phyloP scores from a whole-genome alignment of 2,888 invertebrate species.

The Nemotelus nigrinus region DNA sequence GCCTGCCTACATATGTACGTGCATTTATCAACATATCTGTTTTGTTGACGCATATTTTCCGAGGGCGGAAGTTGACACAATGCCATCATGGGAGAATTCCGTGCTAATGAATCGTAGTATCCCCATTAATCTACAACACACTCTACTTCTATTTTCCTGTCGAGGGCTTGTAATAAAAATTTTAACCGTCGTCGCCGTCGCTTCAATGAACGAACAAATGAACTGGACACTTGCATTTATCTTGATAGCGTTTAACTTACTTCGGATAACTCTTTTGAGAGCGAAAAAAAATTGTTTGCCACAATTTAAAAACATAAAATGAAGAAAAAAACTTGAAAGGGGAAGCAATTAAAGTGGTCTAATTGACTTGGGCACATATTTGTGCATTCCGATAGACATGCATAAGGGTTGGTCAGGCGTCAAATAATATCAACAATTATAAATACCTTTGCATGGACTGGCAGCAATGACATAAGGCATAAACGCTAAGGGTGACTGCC shows the following conservation, averaged over 20 bases:
- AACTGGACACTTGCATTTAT: not conserved
- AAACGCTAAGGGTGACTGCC: not conserved
- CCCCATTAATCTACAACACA: too few relatives aligned
- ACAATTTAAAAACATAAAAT: not conserved
- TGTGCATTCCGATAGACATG: conserved; percentile 21
- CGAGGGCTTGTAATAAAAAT: conserved; percentile 19
- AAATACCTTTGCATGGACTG: conserved; percentile 24
- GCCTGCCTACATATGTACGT: not conserved
- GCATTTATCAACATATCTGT: conserved; percentile 2
- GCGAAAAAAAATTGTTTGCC: not conserved
- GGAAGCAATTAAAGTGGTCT: conserved; percentile 13
- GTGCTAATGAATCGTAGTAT: not conserved
- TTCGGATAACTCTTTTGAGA: conserved; percentile 12
- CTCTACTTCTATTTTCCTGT: too few relatives aligned
- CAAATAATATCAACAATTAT: conserved; percentile 10
- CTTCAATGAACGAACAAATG: conserved; percentile 7
- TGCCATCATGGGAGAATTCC: conserved; percentile 31
- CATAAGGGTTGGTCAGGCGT: not conserved
- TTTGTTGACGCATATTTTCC: conserved; percentile 29
- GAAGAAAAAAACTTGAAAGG: not conserved
- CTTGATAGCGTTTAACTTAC: not conserved
- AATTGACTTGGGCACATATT: conserved; percentile 17
- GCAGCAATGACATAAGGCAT: not conserved
- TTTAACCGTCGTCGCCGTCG: conserved; percentile 17
- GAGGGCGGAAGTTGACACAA: conserved; percentile 39